phyloP scores from a whole-genome alignment of 2,888 invertebrate species.

The Pediacus dermestoides region DNA sequence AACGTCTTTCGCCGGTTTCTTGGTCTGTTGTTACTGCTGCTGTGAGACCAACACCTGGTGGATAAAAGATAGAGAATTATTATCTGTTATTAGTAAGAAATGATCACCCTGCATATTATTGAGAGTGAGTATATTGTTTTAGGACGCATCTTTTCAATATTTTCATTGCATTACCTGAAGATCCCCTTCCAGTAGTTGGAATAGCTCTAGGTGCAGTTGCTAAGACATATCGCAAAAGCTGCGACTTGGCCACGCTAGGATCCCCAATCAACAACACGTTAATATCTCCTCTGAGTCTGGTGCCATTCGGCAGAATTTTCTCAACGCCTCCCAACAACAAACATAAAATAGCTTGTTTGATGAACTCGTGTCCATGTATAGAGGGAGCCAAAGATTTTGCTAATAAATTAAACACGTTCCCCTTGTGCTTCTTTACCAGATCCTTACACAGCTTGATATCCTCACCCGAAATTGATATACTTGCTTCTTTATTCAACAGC shows the following conservation, averaged over 20 bases:
- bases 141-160: neutral
- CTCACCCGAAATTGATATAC: conserved; percentile 71
- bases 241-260: conserved; percentile 98
- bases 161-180: conserved; percentile 60
- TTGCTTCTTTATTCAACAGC: conserved; percentile 83
- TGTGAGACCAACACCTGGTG: conserved; percentile 88
- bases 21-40: conserved; percentile 96
- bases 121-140: too few relatives aligned
- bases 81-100: too few relatives aligned
- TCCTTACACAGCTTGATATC: conserved; percentile 89
- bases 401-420: conserved; percentile 84
- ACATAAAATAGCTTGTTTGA: conserved; percentile 94
- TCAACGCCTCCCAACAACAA: conserved; percentile 93
- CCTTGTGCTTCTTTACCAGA: conserved; percentile 61
- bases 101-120: too few relatives aligned
- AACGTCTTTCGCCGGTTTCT: conserved; percentile 70
- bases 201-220: conserved; percentile 94
- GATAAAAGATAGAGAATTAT: too few relatives aligned
- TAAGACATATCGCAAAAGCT: conserved; percentile 88
- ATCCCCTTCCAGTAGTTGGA: conserved; percentile 95
- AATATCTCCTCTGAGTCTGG: conserved; percentile 76
- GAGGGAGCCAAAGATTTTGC: conserved; percentile 94
- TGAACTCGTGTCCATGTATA: conserved; percentile 94
- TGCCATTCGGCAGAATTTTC: conserved; percentile 88
- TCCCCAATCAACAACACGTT: conserved; percentile 79